Evolutionary conservation across 2,113 vertebrate species (phyloP).

Genomic region (Pseudopipra pipra): DNA sequence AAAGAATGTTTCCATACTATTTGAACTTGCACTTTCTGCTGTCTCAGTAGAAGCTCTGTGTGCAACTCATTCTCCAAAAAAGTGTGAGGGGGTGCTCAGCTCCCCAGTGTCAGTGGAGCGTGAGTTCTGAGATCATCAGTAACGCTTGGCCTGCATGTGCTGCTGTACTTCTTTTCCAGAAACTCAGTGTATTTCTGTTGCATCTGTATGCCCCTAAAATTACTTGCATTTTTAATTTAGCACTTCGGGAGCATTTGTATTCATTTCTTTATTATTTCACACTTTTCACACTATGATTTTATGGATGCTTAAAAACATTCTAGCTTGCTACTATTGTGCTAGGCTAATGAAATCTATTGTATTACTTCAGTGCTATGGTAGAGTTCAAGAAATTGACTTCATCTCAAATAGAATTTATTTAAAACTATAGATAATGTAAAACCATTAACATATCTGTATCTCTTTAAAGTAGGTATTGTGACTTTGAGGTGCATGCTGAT

Average conservation of each 20-base stretch:
- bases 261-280: not conserved
- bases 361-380: not conserved
- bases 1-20: not conserved
- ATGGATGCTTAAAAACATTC: not conserved
- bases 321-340: not conserved
- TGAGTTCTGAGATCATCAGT: not conserved
- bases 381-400: not conserved
- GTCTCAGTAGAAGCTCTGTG: rapidly evolving
- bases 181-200: not conserved
- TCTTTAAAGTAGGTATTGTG: not conserved
- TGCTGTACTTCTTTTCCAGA: not conserved
- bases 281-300: not conserved
- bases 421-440: not conserved
- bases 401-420: not conserved
- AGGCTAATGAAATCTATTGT: not conserved
- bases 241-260: not conserved
- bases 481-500: not conserved
- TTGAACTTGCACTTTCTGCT: not conserved
- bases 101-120: not conserved
- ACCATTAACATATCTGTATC: not conserved
- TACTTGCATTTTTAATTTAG: not conserved
- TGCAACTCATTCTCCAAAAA: not conserved
- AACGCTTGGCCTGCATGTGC: not conserved
- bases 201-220: not conserved
- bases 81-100: not conserved